phyloP scores from a whole-genome alignment of 2,888 invertebrate genomes.

The Autographa pulchrina region DNA sequence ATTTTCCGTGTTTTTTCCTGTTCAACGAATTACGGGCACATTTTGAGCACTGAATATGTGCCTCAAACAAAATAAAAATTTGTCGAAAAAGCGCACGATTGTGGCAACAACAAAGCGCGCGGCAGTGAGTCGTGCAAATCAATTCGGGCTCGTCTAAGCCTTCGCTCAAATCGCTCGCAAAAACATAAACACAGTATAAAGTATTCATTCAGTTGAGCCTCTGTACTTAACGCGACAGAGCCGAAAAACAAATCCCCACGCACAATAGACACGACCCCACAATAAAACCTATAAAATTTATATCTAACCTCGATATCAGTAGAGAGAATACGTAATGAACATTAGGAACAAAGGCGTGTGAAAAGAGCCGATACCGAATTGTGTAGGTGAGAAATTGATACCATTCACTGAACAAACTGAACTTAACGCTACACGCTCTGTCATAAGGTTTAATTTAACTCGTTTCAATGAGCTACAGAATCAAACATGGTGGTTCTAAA shows the following conservation, averaged over 20 bases:
- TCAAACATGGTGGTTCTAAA: slow-evolving; percentile 59
- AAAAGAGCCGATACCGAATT: slow-evolving; percentile 83
- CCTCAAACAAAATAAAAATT: slow-evolving; percentile 46
- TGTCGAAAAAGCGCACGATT: slow-evolving; percentile 23
- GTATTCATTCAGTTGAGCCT: slow-evolving; percentile 67
- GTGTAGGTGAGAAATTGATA: slow-evolving; percentile 82
- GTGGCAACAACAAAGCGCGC: slow-evolving; percentile 40
- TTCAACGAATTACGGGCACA: slow-evolving; percentile 25
- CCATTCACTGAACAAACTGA: slow-evolving; percentile 50
- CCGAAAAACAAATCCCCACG: slow-evolving; percentile 73
- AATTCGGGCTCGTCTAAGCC: slow-evolving; percentile 53
- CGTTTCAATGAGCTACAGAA: slow-evolving; percentile 57
- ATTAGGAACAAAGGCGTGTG: slow-evolving; percentile 85
- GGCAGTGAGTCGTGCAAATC: slow-evolving; percentile 52
- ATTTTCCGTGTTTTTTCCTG: slow-evolving; percentile 4
- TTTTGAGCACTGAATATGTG: slow-evolving; percentile 38
- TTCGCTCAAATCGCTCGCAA: slow-evolving; percentile 56
- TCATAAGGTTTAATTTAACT: slow-evolving; percentile 63
- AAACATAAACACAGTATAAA: slow-evolving; percentile 68
- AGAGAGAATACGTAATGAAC: slow-evolving; percentile 87
- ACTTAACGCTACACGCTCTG: slow-evolving; percentile 56
- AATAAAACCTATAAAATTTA: slow-evolving; percentile 84
- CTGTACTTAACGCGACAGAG: slow-evolving; percentile 64
- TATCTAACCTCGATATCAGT: slow-evolving; percentile 83
- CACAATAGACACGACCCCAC: slow-evolving; percentile 74